A percentile compares a stretch with the other conserved stretches of the same genome.
Evolutionary conservation across 2,113 vertebrate genomes (phyloP).

Genomic region (Corythaeola cristata): DNA sequence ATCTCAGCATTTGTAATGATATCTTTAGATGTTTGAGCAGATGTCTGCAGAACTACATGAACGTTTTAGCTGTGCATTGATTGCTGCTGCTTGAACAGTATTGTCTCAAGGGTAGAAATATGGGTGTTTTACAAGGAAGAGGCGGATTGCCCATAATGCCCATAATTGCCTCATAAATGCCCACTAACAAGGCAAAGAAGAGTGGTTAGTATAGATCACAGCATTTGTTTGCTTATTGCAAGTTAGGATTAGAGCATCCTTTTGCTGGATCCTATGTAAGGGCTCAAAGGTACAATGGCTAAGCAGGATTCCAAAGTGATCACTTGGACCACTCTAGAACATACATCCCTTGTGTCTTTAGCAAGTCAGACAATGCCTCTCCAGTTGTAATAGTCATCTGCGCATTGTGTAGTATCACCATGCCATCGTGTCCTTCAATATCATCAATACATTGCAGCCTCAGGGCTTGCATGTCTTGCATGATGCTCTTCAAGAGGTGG

Average conservation of each 20-base stretch:
- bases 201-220: neutral
- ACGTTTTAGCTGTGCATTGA: neutral
- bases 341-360: neutral
- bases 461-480: neutral
- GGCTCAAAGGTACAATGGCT: neutral
- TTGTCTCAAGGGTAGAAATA: neutral
- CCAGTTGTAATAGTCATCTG: neutral
- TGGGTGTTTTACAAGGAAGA: neutral
- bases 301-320: neutral
- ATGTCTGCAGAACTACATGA: neutral
- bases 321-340: neutral
- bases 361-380: neutral
- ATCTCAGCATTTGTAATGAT: neutral
- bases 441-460: neutral
- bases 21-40: neutral
- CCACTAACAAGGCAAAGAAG: neutral
- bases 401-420: neutral
- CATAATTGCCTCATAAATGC: neutral
- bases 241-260: neutral
- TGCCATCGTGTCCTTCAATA: fast-evolving
- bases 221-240: neutral
- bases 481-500: neutral
- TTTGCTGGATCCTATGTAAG: neutral
- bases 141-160: neutral
- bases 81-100: neutral